phyloP scores from a whole-genome alignment of 2,797 vertebrate genomes.

The Enteromius anoplus region DNA sequence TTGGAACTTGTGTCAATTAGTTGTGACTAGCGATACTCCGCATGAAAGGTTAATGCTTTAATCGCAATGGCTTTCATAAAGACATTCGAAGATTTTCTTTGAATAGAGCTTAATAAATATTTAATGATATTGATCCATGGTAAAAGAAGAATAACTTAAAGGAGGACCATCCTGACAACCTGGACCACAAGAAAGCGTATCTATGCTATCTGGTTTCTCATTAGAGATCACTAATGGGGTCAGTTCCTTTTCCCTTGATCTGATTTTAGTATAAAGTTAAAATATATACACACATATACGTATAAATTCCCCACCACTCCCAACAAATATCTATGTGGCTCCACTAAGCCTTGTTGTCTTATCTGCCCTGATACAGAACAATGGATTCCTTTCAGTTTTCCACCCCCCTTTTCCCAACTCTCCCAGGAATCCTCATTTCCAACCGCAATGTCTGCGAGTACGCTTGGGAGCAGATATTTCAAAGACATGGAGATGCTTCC shows the following conservation, averaged over 20 bases:
- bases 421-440: constrained; percentile 58
- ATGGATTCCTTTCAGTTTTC: constrained; percentile 60
- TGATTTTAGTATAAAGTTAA: background rate
- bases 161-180: constrained; percentile 17
- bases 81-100: background rate
- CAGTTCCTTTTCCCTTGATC: constrained; percentile 1
- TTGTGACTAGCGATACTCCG: background rate
- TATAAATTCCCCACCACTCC: background rate
- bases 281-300: too few species aligned
- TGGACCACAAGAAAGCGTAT: constrained; percentile 30
- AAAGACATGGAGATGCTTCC: constrained; percentile 57
- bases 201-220: constrained; percentile 40
- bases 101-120: constrained; percentile 22
- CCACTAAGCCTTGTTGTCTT: constrained; percentile 59
- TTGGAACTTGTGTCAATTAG: background rate
- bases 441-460: constrained; percentile 58
- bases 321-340: constrained; percentile 47
- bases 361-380: constrained; percentile 61
- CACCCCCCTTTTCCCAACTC: constrained; percentile 41
- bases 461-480: constrained; percentile 60
- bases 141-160: constrained; percentile 37
- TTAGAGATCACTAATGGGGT: constrained; percentile 23
- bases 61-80: background rate
- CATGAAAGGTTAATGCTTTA: constrained; percentile 14
- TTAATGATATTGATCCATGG: constrained; percentile 35